phyloP scores from a whole-genome alignment of 2,888 invertebrate species.

The Nycteola revayana region DNA sequence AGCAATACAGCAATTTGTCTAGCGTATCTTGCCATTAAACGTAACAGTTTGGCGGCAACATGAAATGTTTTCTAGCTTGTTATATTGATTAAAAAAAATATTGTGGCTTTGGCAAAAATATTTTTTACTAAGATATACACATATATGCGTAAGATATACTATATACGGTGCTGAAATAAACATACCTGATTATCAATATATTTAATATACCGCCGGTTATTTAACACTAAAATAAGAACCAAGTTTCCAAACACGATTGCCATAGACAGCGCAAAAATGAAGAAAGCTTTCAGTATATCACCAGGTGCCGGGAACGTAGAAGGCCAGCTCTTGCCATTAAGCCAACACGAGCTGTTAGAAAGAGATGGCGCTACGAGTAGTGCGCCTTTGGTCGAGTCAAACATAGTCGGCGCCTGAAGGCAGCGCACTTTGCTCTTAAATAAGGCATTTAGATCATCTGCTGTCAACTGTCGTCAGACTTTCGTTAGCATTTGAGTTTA shows the following conservation, averaged over 20 bases:
- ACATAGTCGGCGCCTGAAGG: constrained; percentile 80
- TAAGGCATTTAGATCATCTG: constrained; percentile 77
- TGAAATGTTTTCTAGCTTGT: no score
- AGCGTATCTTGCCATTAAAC: no score
- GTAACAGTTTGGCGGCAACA: no score
- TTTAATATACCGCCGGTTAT: constrained; percentile 91
- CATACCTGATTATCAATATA: constrained; percentile 93
- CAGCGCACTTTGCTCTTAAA: constrained; percentile 70
- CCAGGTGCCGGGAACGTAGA: constrained; percentile 85
- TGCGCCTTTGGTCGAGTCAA: constrained; percentile 85
- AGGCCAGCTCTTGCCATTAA: constrained; percentile 85
- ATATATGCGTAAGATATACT: no score
- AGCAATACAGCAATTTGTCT: no score
- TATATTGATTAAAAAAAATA: no score
- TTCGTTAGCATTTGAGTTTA: constrained; percentile 18
- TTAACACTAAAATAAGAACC: constrained; percentile 90
- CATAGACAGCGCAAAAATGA: constrained; percentile 88
- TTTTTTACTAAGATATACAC: no score
- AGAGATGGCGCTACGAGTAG: constrained; percentile 90
- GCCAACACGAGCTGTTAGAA: constrained; percentile 91
- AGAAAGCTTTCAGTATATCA: constrained; percentile 88
- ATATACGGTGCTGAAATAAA: neutral
- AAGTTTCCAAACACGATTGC: constrained; percentile 91
- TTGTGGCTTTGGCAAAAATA: no score
- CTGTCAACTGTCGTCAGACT: constrained; percentile 68